Evolutionary conservation across 2,113 vertebrate genomes (phyloP).

Genomic region (Dasyprocta punctata): DNA sequence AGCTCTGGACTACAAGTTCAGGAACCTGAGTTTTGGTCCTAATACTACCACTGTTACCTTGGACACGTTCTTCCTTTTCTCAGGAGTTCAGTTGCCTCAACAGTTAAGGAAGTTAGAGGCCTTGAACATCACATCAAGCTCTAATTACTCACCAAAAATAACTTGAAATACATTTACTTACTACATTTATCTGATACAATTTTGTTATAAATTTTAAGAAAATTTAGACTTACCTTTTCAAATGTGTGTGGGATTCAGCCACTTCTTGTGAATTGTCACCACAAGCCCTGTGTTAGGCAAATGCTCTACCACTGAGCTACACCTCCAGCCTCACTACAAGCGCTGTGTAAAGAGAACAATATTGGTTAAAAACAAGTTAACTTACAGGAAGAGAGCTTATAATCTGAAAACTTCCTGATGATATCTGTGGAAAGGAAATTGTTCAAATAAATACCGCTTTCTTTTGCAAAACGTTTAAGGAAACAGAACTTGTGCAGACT

Average conservation of each 20-base stretch:
- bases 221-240: constrained; percentile 63
- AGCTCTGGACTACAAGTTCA: neutral
- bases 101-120: neutral
- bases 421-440: constrained; percentile 12
- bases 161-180: neutral
- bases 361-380: constrained; percentile 42
- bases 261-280: constrained; percentile 48
- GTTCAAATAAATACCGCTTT: constrained; percentile 27
- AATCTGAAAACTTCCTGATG: constrained; percentile 2
- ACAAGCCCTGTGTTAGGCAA: neutral
- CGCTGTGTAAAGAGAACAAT: constrained; percentile 29
- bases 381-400: constrained; percentile 4
- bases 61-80: neutral
- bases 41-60: neutral
- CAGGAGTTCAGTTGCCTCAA: constrained; percentile 7
- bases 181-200: neutral
- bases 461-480: constrained; percentile 42
- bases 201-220: constrained; percentile 57
- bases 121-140: constrained; percentile 5
- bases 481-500: constrained; percentile 29
- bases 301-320: no score
- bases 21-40: neutral
- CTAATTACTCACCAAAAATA: neutral
- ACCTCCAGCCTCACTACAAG: no score
- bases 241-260: constrained; percentile 37